These are phyloP conservation scores for Nomada lathburiana DNA, from an alignment of 2,888 invertebrate species.

Conservation along the genomic window DNA sequence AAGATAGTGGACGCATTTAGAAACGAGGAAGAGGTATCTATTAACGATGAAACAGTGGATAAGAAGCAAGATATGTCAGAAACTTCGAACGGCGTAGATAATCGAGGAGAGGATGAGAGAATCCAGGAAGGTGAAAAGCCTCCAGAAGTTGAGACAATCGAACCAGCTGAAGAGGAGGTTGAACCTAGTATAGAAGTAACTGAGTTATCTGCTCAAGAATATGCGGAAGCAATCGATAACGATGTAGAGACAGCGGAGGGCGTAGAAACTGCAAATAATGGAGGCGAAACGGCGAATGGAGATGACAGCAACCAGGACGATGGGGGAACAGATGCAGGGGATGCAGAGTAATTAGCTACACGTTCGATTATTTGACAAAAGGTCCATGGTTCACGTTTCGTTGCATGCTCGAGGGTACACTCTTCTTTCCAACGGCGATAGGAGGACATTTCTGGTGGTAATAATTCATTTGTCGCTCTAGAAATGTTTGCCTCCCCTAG, in stretches of 20 bases:
- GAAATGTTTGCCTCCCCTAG: neutral
- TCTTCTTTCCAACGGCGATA: conserved; percentile 24
- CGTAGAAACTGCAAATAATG: neutral
- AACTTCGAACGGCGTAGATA: neutral
- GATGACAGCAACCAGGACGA: conserved; percentile 37
- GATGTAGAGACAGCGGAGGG: conserved; percentile 39
- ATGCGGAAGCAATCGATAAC: conserved; percentile 27
- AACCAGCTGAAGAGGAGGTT: conserved; percentile 67
- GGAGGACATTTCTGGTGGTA: conserved; percentile 21
- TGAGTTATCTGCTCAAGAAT: conserved; percentile 30
- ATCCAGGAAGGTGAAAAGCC: conserved; percentile 38
- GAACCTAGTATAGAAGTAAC: conserved; percentile 69
- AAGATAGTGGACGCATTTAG: conserved; percentile 75
- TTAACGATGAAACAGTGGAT: conserved; percentile 58
- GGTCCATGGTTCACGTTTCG: conserved; percentile 61
- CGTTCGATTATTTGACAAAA: conserved; percentile 53
- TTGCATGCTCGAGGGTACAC: conserved; percentile 56
- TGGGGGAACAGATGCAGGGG: conserved; percentile 63
- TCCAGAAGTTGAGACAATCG: conserved; percentile 64
- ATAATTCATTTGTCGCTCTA: conserved; percentile 17
- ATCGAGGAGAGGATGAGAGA: conserved; percentile 24
- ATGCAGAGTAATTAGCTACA: conserved; percentile 61
- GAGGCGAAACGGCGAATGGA: neutral
- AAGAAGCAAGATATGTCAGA: conserved; percentile 57
- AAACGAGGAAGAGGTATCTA: conserved; percentile 60